Conservation (phyloP, 2,888 invertebrate species). For the Clistopyga incitator region DNA sequence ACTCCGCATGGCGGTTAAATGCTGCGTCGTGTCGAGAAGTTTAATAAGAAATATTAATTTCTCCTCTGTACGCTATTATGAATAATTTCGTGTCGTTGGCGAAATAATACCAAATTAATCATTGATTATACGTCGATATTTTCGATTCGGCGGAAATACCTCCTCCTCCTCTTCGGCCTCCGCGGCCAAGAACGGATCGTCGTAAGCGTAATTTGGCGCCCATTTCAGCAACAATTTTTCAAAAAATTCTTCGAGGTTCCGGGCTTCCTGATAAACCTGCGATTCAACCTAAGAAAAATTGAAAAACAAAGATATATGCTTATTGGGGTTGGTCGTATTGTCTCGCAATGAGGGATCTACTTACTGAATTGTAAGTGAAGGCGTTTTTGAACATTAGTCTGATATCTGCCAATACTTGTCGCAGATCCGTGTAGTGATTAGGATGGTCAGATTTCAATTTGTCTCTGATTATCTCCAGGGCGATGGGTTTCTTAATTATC, state of each 20-base stretch:
- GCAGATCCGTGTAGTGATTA: constrained; percentile 90
- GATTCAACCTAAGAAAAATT: constrained; percentile 88
- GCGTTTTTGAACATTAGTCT: constrained; percentile 95
- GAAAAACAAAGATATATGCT: background rate
- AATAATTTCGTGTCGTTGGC: constrained; percentile 15
- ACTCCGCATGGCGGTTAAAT: constrained; percentile 28
- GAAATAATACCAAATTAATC: constrained; percentile 78
- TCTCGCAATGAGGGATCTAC: constrained; percentile 76
- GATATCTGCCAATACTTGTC: constrained; percentile 92
- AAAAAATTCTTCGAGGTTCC: constrained; percentile 93
- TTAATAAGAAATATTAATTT: constrained; percentile 4
- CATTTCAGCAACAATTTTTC: constrained; percentile 92
- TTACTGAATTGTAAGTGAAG: constrained; percentile 92
- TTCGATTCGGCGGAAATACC: constrained; percentile 85
- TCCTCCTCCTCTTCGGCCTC: constrained; percentile 85
- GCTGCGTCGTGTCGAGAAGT: constrained; percentile 19
- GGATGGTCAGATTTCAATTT: constrained; percentile 91
- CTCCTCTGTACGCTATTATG: constrained; percentile 13
- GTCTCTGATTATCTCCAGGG: constrained; percentile 92
- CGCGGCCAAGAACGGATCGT: constrained; percentile 83
- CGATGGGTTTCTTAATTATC: constrained; percentile 92
- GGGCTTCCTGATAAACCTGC: constrained; percentile 91
- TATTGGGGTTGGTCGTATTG: constrained; percentile 13
- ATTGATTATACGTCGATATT: constrained; percentile 85
- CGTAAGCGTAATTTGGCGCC: constrained; percentile 91